Evolutionary conservation across 1,140 invertebrate genomes (phyloP).

Genomic region (Lucilia cuprina): DNA sequence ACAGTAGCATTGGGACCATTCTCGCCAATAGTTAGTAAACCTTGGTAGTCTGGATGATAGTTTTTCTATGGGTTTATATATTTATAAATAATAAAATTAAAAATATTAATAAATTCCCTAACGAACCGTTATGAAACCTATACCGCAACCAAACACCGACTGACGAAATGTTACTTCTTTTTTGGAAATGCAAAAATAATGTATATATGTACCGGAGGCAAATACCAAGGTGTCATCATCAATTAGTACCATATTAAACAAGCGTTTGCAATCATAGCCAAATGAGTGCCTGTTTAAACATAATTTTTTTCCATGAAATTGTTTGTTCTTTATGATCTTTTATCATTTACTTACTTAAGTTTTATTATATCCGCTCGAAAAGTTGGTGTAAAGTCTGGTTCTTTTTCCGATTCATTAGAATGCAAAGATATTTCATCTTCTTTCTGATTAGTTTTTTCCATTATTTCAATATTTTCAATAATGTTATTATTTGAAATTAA

Average conservation of each 20-base stretch:
- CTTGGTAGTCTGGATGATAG: conserved; percentile 68
- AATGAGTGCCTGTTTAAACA: conserved; percentile 75
- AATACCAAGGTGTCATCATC: conserved; percentile 78
- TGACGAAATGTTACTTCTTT: conserved; percentile 73
- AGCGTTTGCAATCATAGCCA: conserved; percentile 84
- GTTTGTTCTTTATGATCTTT: too few species aligned
- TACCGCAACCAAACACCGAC: conserved; percentile 75
- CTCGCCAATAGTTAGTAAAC: conserved; percentile 84
- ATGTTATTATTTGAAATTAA: neutral
- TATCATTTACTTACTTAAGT: conserved; percentile 43
- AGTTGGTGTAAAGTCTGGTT: conserved; percentile 40
- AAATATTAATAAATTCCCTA: neutral
- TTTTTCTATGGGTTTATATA: conserved; percentile 70
- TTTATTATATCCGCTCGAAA: conserved; percentile 46
- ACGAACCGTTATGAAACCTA: conserved; percentile 79
- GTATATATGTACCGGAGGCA: conserved; percentile 80
- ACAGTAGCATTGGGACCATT: conserved; percentile 82
- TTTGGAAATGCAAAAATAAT: conserved; percentile 75
- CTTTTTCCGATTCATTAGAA: neutral
- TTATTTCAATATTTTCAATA: neutral
- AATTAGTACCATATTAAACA: conserved; percentile 79
- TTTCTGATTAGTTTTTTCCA: neutral
- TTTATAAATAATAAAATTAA: neutral
- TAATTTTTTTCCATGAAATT: too few species aligned
- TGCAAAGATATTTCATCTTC: neutral